These are phyloP conservation scores for Tribolium madens DNA, from an alignment of 1,140 invertebrate species.

Conservation along the genomic window DNA sequence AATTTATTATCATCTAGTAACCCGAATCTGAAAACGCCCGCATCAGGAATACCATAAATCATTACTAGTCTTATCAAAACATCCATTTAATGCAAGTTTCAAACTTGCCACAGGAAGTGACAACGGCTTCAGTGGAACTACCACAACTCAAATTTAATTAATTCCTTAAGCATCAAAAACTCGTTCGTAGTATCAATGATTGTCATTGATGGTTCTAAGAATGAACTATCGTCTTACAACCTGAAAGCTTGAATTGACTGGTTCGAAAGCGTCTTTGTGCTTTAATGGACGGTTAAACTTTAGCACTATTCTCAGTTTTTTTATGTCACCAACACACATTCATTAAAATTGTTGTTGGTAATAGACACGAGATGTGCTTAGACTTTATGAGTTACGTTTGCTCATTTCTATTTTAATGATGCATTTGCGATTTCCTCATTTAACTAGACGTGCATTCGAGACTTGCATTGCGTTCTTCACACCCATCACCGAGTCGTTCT, in stretches of 20 bases:
- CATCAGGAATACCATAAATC: slow-evolving; percentile 36
- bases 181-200: not conserved
- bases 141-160: not conserved
- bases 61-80: slow-evolving; percentile 28
- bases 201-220: slow-evolving; percentile 13
- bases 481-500: not conserved
- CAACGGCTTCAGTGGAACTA: not conserved
- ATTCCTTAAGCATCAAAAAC: not conserved
- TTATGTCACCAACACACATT: not conserved
- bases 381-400: not conserved
- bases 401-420: not conserved
- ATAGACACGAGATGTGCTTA: not conserved
- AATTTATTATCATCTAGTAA: slow-evolving; percentile 42
- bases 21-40: slow-evolving; percentile 24
- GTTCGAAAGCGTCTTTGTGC: slow-evolving; percentile 21
- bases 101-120: not conserved
- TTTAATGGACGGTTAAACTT: slow-evolving; percentile 22
- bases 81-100: slow-evolving; percentile 17
- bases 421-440: not conserved
- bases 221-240: not conserved
- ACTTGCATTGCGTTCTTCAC: not conserved
- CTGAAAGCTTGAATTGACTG: slow-evolving; percentile 13
- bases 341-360: slow-evolving; percentile 18
- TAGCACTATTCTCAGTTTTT: slow-evolving; percentile 1
- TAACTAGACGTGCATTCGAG: not conserved